Conservation (phyloP, 2,797 vertebrate genomes). For the Hydrophis major region DNA sequence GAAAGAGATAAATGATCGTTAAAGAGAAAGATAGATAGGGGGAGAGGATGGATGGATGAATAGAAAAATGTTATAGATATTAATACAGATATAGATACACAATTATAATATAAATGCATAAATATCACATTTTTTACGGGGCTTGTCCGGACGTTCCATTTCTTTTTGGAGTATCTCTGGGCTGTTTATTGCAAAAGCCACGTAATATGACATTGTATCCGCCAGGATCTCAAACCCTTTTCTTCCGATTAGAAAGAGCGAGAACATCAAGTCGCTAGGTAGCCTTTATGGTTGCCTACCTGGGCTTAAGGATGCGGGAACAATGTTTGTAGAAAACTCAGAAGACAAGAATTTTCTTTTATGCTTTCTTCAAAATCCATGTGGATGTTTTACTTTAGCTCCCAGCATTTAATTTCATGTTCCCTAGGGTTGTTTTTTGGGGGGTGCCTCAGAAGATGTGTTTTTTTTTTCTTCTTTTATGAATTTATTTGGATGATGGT, state of each 20-base stretch:
- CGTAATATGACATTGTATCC: not conserved
- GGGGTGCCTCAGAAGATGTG: not conserved
- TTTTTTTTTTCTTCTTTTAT: not conserved
- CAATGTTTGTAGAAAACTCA: not conserved
- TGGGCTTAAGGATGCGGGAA: not conserved
- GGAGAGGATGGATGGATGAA: no score
- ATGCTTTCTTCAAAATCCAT: not conserved
- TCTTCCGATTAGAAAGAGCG: not conserved
- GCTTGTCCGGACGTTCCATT: not conserved
- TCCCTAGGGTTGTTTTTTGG: not conserved
- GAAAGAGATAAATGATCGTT: no score
- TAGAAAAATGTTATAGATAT: no score
- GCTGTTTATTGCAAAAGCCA: not conserved
- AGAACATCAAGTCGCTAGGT: fast-evolving
- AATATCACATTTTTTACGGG: not conserved
- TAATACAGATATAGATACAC: no score
- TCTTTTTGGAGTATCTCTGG: not conserved
- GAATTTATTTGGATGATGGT: not conserved
- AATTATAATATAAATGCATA: no score
- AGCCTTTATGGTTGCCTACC: not conserved
- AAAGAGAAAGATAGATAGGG: no score
- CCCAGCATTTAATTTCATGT: not conserved
- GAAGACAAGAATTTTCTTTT: not conserved
- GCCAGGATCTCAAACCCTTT: no score
- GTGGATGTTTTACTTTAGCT: not conserved